Evolutionary conservation across 2,113 vertebrate species (phyloP).

Genomic region (Colinus virginianus): DNA sequence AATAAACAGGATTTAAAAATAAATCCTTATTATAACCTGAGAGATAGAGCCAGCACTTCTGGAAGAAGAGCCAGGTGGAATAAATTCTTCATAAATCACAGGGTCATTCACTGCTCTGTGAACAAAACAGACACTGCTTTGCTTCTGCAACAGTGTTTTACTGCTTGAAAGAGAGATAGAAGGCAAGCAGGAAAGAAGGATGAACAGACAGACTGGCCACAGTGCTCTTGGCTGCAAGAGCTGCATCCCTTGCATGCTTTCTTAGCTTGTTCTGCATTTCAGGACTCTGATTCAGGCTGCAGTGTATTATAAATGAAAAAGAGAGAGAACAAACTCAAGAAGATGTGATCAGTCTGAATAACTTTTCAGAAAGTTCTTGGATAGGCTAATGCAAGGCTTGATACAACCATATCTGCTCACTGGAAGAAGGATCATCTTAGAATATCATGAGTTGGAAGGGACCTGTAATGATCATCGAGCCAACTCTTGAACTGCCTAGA

Average conservation of each 20-base stretch:
- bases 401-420: background rate
- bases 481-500: background rate
- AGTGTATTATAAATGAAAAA: background rate
- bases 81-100: background rate
- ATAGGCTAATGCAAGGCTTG: background rate
- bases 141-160: background rate
- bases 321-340: background rate
- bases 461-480: too few relatives aligned
- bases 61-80: background rate
- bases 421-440: background rate
- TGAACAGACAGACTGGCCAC: background rate
- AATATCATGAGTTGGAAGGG: too few relatives aligned
- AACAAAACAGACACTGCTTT: background rate
- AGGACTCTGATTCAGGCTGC: background rate
- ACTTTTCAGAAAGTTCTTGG: background rate
- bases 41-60: background rate
- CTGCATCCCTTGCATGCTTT: background rate
- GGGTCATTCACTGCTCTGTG: background rate
- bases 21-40: background rate
- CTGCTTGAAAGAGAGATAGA: background rate
- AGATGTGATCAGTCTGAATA: background rate
- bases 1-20: background rate
- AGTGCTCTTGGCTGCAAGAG: background rate
- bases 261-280: background rate
- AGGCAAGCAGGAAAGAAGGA: too few relatives aligned